These are phyloP conservation scores for Eutolmus rufibarbis DNA, from an alignment of 2,888 invertebrate genomes.

Conservation along the genomic window DNA sequence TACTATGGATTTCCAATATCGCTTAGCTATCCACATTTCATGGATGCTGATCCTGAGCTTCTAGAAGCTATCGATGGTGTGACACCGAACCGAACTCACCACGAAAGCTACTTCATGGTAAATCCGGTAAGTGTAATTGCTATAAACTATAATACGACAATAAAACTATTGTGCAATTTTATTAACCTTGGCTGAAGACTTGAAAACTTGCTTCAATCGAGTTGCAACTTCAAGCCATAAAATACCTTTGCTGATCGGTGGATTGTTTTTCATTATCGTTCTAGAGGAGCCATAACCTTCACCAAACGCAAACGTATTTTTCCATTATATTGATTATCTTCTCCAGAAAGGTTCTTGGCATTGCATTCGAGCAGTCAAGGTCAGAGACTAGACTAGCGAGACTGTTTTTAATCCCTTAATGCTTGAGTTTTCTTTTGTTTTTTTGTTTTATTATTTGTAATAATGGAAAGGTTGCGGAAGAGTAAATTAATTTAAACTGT, in stretches of 20 bases:
- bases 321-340: background rate
- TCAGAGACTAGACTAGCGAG: background rate
- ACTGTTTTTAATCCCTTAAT: background rate
- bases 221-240: background rate
- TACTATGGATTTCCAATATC: constrained; percentile 92
- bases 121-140: constrained; percentile 71
- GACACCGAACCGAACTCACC: constrained; percentile 69
- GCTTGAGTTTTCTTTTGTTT: background rate
- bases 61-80: constrained; percentile 74
- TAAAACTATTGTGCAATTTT: background rate
- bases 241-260: background rate
- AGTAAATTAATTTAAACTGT: background rate
- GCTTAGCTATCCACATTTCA: constrained; percentile 87
- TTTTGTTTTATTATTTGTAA: background rate
- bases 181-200: background rate
- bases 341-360: background rate
- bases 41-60: constrained; percentile 73
- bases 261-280: background rate
- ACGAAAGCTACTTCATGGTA: constrained; percentile 77
- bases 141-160: background rate
- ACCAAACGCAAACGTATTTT: background rate
- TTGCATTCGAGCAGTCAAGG: background rate
- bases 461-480: background rate
- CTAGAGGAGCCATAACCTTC: background rate
- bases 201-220: background rate